Evolutionary conservation across 2,888 invertebrate species (phyloP), one percentile per base, ranked within the genome.

Genomic region (Platerodrilus igneus): DNA sequence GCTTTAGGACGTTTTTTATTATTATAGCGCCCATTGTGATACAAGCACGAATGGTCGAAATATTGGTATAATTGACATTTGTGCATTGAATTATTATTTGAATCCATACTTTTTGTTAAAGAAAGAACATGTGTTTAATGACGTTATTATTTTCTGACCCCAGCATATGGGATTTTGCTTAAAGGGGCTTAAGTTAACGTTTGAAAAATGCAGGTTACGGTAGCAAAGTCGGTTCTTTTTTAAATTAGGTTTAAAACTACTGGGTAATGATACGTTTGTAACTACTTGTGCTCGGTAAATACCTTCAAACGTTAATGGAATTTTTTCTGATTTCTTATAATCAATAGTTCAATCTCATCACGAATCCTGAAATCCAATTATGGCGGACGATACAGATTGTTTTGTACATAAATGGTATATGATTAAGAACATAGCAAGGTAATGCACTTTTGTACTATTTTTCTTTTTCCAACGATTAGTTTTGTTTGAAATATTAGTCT

Each of bases 211-310:
- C n/a, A 42, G 26, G 21, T 30, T 49, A 48, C 54, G 47, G 54
- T 54, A 54, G 54, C 54, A 54, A 54, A 48, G 41, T 52, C 52
- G 41, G 48, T 41, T 46, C 45, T 45, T 50, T 45, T 45, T 47
- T 43, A 49, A 52, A 53, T 52, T 52, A 45, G 46, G 47, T 48
- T 47, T 41, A 37, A 54, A 52, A 54, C 52, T 51, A 46, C 54
- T 48, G 41, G 34, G 50, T 54, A 54, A 54, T 54, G 45, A 54
- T 54, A 54, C 41, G 45, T 39, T 47, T 43, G 21, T 27, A 28
- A 27, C 26, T 32, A 32, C 44, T 45, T 36, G 37, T 40, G 45
- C 41, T 41, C 43, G 45, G 42, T 40, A 43, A 44, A 41, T 45
- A 48, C 37, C 28, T 41, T 48, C 43, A 37, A 41, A 41, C 43